Evolutionary conservation across 2,113 vertebrate genomes (phyloP), one percentile per base, ranked within the genome.

Genomic region (Mola mola): DNA sequence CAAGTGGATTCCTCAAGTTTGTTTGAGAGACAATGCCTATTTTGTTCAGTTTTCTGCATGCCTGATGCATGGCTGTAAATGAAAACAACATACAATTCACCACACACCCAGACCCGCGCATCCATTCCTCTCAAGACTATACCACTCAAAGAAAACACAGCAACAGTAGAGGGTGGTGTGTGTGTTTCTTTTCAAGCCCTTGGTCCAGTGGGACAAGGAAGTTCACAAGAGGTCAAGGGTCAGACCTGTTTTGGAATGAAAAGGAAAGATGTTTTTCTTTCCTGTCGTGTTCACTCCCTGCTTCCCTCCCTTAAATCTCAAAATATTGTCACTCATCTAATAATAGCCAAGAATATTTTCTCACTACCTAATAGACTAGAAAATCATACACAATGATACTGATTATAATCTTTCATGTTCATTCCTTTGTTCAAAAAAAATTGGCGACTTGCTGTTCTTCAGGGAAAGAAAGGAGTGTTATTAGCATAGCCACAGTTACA

Each of bases 191-290:
- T 66, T 34, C 50, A 67, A 57, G 62, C 50, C 74, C 50, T 76
- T 78, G 11, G 26, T 48, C 52, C 51, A 47, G 17, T 22, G 22
- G 41, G 53, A 12, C 8, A 40, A 46, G 60, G 67, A 78, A 62
- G 70, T 70, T 59, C 40, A 49, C 17, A 22, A 33, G 8, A 50
- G 50, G 46, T 61, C 59, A 47, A 41, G 20, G 42, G 11, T 72
- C 17, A n/a, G 58, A 34, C 26, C 38, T 67, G 57, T 76, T 82
- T 69, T 57, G 22, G 28, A 75, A 72, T 6, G 65, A 36, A 28
- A 58, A 34, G 25, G 48, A 16, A n/a, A 52, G 33, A 46, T 16
- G 11, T 53, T 56, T 60, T 56, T 25, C 31, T 6, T 40, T 12
- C 36, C 47, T 6, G 24, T 15, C 31, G 9, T 4, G 12, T 41